Evolutionary conservation across 2,113 vertebrate genomes (phyloP).

Genomic region (Uropsilus gracilis): DNA sequence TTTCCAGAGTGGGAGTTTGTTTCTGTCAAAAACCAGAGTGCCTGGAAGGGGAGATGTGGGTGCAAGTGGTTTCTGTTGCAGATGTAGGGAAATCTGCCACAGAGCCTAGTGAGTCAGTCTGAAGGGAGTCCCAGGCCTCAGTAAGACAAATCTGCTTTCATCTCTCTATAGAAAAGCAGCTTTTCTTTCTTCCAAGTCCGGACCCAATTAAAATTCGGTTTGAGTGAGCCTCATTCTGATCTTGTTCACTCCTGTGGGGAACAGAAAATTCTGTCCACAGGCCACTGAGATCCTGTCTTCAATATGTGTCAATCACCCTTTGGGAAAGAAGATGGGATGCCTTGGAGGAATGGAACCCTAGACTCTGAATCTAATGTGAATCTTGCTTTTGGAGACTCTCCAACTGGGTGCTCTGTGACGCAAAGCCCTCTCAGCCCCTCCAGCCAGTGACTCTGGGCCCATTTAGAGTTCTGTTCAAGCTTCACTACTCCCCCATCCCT

Average conservation of each 20-base stretch:
- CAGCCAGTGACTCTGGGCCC: background rate
- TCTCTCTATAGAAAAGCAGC: background rate
- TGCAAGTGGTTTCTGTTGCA: background rate
- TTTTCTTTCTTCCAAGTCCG: background rate
- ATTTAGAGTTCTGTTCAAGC: background rate
- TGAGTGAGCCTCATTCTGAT: background rate
- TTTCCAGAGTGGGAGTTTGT: background rate
- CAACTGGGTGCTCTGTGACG: background rate
- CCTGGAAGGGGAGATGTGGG: background rate
- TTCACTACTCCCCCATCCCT: background rate
- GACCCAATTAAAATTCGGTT: background rate
- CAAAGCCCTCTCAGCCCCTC: background rate
- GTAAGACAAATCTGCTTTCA: background rate
- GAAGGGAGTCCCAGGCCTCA: background rate
- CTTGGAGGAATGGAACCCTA: background rate
- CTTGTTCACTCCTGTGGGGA: background rate
- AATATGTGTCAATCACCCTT: background rate
- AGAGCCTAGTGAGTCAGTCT: background rate
- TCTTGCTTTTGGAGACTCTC: background rate
- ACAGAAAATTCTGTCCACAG: background rate
- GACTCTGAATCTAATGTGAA: background rate
- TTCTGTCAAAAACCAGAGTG: conserved; percentile 26
- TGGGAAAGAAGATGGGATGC: background rate
- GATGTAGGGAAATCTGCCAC: background rate
- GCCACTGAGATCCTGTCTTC: background rate